Evolutionary conservation across 2,888 invertebrate genomes (phyloP).

Genomic region (Chaitophorus viminalis): DNA sequence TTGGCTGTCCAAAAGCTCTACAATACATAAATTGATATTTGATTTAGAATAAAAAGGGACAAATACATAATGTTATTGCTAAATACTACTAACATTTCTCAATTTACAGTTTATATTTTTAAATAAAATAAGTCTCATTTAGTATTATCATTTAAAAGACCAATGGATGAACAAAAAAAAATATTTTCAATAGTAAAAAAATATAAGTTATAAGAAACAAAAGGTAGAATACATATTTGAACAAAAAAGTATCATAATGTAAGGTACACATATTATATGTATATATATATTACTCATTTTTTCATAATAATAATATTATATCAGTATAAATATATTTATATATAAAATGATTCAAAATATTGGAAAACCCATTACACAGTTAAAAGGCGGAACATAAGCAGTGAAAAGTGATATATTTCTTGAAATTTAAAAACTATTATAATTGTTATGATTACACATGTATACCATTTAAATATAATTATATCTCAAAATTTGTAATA

Average conservation of each 20-base stretch:
- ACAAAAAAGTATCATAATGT: constrained; percentile 38
- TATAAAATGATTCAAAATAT: neutral
- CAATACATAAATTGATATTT: too few species aligned
- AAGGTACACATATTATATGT: constrained; percentile 35
- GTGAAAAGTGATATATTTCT: constrained; percentile 9
- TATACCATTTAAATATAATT: constrained; percentile 45
- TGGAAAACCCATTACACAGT: constrained; percentile 5
- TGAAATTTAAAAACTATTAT: constrained; percentile 12
- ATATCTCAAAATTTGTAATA: constrained; percentile 25
- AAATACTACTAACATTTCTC: too few species aligned
- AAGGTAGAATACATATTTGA: neutral
- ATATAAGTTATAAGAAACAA: constrained; percentile 30
- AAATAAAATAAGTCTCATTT: neutral
- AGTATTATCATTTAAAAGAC: neutral
- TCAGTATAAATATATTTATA: constrained; percentile 18
- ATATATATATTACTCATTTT: constrained; percentile 20
- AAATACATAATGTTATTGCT: too few species aligned
- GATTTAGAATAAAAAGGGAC: too few species aligned
- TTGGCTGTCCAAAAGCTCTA: too few species aligned
- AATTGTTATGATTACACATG: constrained; percentile 43
- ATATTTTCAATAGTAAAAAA: constrained; percentile 33
- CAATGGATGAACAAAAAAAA: constrained; percentile 4
- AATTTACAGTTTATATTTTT: neutral
- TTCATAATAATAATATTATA: neutral
- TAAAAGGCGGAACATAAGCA: constrained; percentile 22